Base-by-base conservation (phyloP, 2,797 vertebrate species). In the Mionectes olivaceus region DNA sequence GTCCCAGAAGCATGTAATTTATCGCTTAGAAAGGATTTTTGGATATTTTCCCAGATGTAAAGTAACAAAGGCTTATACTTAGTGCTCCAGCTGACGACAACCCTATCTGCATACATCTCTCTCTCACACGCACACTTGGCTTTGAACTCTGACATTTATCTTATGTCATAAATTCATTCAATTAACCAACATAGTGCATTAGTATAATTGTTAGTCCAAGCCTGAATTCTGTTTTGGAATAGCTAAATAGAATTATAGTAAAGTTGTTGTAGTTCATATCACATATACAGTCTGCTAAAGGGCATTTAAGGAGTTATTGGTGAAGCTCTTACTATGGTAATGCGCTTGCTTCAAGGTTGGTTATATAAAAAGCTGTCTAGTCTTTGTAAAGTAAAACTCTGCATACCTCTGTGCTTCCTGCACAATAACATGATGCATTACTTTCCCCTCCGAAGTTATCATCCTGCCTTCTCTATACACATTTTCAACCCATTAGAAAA, bases 11-110 rank as follows among this genome's bases (percentile, higher is more conserved):
- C 68, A 63, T 84, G 16, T 85, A 85, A 95, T 79, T 87, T 89
- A 94, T 92, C 88, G 76, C 87, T 95, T 92, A 87, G 57, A 83
- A 80, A 86, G 84, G 47, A 86, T 89, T 97, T 92, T 78, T 94
- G 95, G 95, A 90, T 95, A 57, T 94, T 94, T 95, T 93, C 90
- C 93, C 90, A 90, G 92, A 61, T 84, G 65, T 92, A 88, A 95
- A 96, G 91, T 88, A 63, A 83, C 44, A 87, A 70, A 92, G 43
- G 27, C 67, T 64, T 93, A 47, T 92, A 87, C 69, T 91, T 76
- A 93, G 56, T 75, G 71, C 57, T 83, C 35, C 43, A 69, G 59
- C 65, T 90, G 90, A 91, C 0, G 1, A 73, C 85, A 96, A 4
- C 44, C 33, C 65, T 92, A 94, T 82, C 76, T 93, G 84, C 28